A percentile compares a stretch with the other conserved stretches of the same genome.
These are phyloP conservation scores for Daboia siamensis DNA, from an alignment of 2,113 vertebrate genomes.

Conservation along the genomic window DNA sequence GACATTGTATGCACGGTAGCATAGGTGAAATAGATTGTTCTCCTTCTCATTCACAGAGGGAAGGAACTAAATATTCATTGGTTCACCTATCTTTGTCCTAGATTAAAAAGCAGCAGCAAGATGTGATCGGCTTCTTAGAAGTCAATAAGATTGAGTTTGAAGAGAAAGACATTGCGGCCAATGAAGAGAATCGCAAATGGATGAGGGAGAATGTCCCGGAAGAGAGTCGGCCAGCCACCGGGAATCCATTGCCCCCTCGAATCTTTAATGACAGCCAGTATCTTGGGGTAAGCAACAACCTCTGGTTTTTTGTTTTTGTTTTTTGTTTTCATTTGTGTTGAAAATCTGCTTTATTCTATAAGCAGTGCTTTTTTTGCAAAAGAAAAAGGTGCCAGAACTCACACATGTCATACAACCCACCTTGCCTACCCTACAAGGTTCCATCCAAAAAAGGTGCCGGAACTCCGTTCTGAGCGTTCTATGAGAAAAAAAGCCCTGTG, in stretches of 20 bases:
- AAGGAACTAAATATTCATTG: neutral
- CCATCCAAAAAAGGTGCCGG: too few species aligned
- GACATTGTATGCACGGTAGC: neutral
- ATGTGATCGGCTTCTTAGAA: conserved; percentile 88
- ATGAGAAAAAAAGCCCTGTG: too few species aligned
- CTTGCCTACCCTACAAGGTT: too few species aligned
- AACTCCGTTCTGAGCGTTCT: too few species aligned
- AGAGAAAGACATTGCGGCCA: conserved; percentile 92
- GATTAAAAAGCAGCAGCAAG: conserved; percentile 99
- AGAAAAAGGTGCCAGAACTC: too few species aligned
- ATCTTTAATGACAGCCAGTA: conserved; percentile 92
- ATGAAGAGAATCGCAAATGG: conserved; percentile 92
- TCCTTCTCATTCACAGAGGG: neutral
- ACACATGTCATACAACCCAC: too few species aligned
- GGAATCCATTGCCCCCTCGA: conserved; percentile 91
- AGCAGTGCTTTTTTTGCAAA: too few species aligned
- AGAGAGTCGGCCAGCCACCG: conserved; percentile 79
- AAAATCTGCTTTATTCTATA: too few species aligned
- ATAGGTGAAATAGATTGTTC: neutral
- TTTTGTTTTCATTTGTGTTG: neutral
- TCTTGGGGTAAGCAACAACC: conserved; percentile 80
- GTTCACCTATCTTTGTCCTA: conserved; percentile 47
- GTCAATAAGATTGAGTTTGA: conserved; percentile 94
- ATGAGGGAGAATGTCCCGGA: conserved; percentile 95
- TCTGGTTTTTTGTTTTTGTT: fast-evolving